Percentiles rank a stretch among this genome's conserved stretches.
These are phyloP conservation scores for Tarsius wallacei DNA, from an alignment of 2,797 vertebrate species.

Conservation along the genomic window DNA sequence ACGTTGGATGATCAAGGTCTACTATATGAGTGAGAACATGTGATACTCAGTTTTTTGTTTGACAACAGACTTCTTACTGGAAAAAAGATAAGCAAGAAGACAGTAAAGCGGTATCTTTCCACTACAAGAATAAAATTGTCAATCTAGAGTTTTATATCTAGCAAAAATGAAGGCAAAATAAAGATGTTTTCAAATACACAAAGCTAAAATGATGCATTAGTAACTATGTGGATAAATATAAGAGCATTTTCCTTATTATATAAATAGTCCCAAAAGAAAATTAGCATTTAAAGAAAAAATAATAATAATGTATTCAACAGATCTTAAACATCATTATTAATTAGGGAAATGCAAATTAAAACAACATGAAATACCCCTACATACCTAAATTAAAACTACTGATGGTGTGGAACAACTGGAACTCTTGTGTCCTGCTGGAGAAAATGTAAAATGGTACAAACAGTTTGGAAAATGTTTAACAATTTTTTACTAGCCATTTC, in stretches of 20 bases:
- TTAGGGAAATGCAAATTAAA: not conserved
- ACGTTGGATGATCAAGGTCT: too few relatives aligned
- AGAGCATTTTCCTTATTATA: not conserved
- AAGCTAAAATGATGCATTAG: constrained; percentile 41
- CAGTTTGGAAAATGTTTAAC: not conserved
- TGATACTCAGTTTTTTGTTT: too few relatives aligned
- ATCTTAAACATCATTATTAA: not conserved
- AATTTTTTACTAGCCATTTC: not conserved
- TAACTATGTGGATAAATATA: not conserved
- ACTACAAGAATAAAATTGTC: not conserved
- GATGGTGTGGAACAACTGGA: not conserved
- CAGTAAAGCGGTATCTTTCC: not conserved
- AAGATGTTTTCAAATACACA: not conserved
- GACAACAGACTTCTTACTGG: not conserved
- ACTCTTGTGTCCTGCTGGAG: not conserved
- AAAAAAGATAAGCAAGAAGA: constrained; percentile 16
- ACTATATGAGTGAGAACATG: too few relatives aligned
- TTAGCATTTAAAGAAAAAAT: not conserved
- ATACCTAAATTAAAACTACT: not conserved
- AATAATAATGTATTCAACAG: not conserved
- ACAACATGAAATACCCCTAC: not conserved
- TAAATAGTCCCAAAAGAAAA: not conserved
- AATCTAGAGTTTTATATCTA: not conserved
- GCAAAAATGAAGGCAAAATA: not conserved
- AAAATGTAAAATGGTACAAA: not conserved